phyloP scores from a whole-genome alignment of 2,113 vertebrate genomes.

The Sarotherodon lohbergeri region DNA sequence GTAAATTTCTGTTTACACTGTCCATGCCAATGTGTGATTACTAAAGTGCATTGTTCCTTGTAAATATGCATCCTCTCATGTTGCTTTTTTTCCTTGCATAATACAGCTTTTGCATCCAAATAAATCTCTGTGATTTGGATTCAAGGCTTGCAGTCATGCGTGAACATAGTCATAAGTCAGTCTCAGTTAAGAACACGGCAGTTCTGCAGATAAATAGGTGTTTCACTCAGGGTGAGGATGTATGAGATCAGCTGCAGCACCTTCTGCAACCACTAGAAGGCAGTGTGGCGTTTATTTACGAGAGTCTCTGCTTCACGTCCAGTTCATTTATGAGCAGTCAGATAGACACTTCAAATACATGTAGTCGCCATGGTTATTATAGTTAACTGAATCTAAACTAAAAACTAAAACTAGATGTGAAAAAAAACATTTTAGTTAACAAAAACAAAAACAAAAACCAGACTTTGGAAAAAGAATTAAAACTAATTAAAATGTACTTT shows the following conservation, averaged over 20 bases:
- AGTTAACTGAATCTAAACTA: not conserved
- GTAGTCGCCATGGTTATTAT: not conserved
- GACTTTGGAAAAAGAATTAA: not conserved
- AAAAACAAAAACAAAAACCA: not conserved
- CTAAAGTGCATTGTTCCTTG: slow-evolving; percentile 65
- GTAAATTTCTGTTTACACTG: slow-evolving; percentile 60
- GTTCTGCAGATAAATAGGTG: not conserved
- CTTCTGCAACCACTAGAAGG: not conserved
- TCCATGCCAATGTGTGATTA: slow-evolving; percentile 69
- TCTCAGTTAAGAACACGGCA: not conserved
- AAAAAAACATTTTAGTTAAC: not conserved
- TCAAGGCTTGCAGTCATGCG: slow-evolving; percentile 47
- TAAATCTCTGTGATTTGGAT: slow-evolving; percentile 71
- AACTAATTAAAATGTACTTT: not conserved
- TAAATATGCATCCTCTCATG: slow-evolving; percentile 63
- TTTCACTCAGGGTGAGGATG: not conserved
- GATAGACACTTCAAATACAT: not conserved
- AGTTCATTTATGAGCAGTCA: not conserved
- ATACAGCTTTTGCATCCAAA: slow-evolving; percentile 70
- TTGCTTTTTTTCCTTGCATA: slow-evolving; percentile 51
- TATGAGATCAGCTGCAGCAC: not conserved
- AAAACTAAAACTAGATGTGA: not conserved
- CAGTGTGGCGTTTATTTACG: not conserved
- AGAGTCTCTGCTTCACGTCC: not conserved
- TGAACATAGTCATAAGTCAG: not conserved